Base-by-base conservation (phyloP, 1,140 invertebrate genomes). In the Tetramorium parvispinum region DNA sequence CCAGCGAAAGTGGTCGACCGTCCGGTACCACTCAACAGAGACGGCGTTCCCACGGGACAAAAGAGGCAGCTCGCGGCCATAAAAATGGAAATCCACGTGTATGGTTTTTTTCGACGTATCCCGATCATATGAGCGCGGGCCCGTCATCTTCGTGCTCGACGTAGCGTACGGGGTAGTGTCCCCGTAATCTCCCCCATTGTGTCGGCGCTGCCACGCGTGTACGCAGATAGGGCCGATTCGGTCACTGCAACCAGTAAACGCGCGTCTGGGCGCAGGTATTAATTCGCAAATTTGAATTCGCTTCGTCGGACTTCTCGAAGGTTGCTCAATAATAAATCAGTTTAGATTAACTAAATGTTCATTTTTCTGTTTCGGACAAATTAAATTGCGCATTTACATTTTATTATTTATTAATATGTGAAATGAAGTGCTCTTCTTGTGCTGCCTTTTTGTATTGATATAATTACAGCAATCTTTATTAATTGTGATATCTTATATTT, bases 121-220 rank as follows among this genome's bases (percentile, higher is more conserved):
- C 68, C 49, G 55, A 77, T 76, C 63, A 49, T 55, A 49, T 85
- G 40, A 65, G 43, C 53, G 59, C 71, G 75, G 27, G 21, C 53
- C 43, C 85, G 63, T 71, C 90, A 82, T 91, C 88, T 92, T 91
- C 79, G 81, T 85, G 87, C 89, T 91, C 53, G 83, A 51, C 73
- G 73, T 91, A 91, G 88, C 91, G 73, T 66, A 89, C 76, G 79
- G 85, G 86, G 71, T 78, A 70, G 66, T 43, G 51, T 82, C 59
- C 79, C 79, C 76, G 68, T 91, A 92, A 93, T 92, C 91, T 87
- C 21, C 8, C 40, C 89, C 73, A 93, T 92, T 92, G 88, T 92
- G 83, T 71, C 43, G 79, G 86, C 85, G 77, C 89, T 70, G 53
- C 78, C 82, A 86, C 88, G 89, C 89, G 89, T 91, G 78, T 88